These are phyloP conservation scores for Plagodis pulveraria DNA, from an alignment of 2,888 invertebrate species.

Conservation along the genomic window DNA sequence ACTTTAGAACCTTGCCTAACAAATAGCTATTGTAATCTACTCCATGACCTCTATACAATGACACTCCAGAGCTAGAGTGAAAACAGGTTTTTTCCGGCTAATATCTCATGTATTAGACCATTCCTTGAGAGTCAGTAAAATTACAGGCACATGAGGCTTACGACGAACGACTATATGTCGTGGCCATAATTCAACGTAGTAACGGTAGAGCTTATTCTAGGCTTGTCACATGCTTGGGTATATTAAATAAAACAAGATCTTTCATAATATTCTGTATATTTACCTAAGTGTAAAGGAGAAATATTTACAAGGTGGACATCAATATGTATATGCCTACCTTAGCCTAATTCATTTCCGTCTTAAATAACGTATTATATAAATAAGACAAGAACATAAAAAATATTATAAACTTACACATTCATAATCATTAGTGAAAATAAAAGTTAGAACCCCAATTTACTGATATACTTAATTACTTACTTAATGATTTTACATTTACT, in stretches of 20 bases:
- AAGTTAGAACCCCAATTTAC: slow-evolving; percentile 20
- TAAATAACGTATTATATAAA: slow-evolving; percentile 22
- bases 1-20: too few species aligned
- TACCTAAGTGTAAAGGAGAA: slow-evolving; percentile 83
- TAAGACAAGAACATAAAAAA: slow-evolving; percentile 12
- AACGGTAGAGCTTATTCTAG: background rate
- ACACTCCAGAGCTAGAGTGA: too few species aligned
- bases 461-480: slow-evolving; percentile 10
- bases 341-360: slow-evolving; percentile 47
- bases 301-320: slow-evolving; percentile 84
- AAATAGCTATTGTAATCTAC: too few species aligned
- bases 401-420: too few species aligned
- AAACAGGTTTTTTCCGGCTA: too few species aligned
- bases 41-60: too few species aligned
- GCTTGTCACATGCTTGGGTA: background rate
- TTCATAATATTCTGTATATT: slow-evolving; percentile 80
- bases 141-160: too few species aligned
- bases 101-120: too few species aligned
- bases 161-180: too few species aligned
- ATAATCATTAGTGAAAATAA: background rate
- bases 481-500: background rate
- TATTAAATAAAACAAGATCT: slow-evolving; percentile 56
- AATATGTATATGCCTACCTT: slow-evolving; percentile 66
- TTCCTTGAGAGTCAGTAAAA: too few species aligned
- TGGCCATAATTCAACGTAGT: background rate